A percentile compares a stretch with the other conserved stretches of the same genome.
These are phyloP conservation scores for Cantharis nigra DNA, from an alignment of 2,888 invertebrate genomes.

Conservation along the genomic window DNA sequence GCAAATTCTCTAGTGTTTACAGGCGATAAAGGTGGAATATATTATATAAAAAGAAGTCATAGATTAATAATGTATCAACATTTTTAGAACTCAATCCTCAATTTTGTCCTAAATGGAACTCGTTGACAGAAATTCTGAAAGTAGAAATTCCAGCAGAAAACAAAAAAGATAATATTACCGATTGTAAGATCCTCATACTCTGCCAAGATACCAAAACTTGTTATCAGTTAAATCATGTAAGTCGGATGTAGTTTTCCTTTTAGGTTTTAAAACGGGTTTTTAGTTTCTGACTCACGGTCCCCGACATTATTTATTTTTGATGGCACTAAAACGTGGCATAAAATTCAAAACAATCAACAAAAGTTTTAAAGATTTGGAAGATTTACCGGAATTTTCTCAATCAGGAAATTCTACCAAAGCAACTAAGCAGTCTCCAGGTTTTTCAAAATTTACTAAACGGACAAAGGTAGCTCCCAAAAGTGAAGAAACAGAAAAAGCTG, in stretches of 20 bases:
- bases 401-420: conserved; percentile 16
- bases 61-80: conserved; percentile 3
- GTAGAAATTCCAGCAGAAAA: conserved; percentile 81
- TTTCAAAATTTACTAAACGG: conserved; percentile 18
- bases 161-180: conserved; percentile 55
- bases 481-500: conserved; percentile 29
- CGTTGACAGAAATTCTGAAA: conserved; percentile 76
- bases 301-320: conserved; percentile 65
- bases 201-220: conserved; percentile 85
- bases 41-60: not conserved
- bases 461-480: conserved; percentile 24
- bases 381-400: conserved; percentile 41
- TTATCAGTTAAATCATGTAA: conserved; percentile 71
- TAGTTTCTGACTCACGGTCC: conserved; percentile 67
- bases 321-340: conserved; percentile 64
- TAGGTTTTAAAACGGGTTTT: conserved; percentile 22
- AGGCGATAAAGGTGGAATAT: conserved; percentile 63
- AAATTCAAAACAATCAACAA: conserved; percentile 63
- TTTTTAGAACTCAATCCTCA: conserved; percentile 77
- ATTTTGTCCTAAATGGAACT: conserved; percentile 88
- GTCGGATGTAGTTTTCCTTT: not conserved
- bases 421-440: conserved; percentile 43
- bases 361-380: conserved; percentile 50
- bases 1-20: conserved; percentile 74
- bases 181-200: conserved; percentile 79